phyloP scores from a whole-genome alignment of 2,113 vertebrate species.

The Odontesthes bonariensis region DNA sequence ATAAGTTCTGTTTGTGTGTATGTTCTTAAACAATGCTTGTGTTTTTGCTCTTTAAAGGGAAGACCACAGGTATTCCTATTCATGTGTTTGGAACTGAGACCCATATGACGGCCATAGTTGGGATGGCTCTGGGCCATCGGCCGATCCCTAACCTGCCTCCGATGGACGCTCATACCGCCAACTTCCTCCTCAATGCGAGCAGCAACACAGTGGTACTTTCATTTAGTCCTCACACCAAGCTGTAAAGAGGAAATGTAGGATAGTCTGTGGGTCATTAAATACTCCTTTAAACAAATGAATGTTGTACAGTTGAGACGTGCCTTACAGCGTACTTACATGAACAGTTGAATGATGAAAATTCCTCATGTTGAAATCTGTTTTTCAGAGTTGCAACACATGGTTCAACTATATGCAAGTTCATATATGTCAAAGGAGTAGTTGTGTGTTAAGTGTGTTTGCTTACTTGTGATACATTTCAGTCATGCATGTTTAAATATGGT shows the following conservation, averaged over 20 bases:
- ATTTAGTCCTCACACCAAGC: background rate
- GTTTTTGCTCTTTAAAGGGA: conserved; percentile 80
- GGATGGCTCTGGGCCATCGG: conserved; percentile 94
- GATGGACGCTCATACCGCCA: conserved; percentile 92
- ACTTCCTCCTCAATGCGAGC: conserved; percentile 96
- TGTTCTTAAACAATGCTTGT: background rate
- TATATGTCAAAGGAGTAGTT: background rate
- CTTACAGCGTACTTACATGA: background rate
- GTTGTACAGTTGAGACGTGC: background rate
- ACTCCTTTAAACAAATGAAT: background rate
- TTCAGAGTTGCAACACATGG: background rate
- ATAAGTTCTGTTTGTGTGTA: background rate
- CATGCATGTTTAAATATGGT: background rate
- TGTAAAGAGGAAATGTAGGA: background rate
- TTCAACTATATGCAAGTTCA: background rate
- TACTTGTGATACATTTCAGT: background rate
- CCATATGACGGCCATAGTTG: conserved; percentile 98
- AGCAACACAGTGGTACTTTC: conserved; percentile 87
- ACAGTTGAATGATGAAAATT: background rate
- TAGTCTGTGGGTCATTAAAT: background rate
- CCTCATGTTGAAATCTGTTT: background rate
- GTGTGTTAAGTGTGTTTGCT: background rate
- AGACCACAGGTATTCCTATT: conserved; percentile 98
- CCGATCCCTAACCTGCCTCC: conserved; percentile 95
- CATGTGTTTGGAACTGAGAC: conserved; percentile 98